phyloP scores from a whole-genome alignment of 2,888 invertebrate species.

The Perizoma affinitatum region DNA sequence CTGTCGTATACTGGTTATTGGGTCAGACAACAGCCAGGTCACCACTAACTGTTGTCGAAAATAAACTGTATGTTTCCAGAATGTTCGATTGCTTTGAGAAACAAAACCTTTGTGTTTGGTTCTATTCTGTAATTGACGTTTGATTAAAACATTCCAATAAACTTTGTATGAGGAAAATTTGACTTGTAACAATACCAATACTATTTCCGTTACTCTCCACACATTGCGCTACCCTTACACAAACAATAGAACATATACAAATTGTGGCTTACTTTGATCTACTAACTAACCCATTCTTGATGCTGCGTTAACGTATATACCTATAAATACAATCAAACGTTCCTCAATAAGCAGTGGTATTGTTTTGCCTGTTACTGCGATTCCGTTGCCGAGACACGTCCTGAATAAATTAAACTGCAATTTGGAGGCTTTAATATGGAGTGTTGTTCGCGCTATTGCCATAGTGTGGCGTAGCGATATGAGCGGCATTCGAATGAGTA shows the following conservation, averaged over 20 bases:
- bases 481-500: constrained; percentile 78
- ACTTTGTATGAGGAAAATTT: background rate
- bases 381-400: constrained; percentile 81
- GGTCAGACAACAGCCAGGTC: constrained; percentile 21
- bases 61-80: constrained; percentile 16
- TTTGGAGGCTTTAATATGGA: constrained; percentile 82
- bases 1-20: constrained; percentile 20
- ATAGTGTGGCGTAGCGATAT: constrained; percentile 71
- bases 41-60: constrained; percentile 18
- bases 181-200: background rate
- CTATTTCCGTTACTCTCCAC: background rate
- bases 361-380: constrained; percentile 81
- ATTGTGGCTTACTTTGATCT: constrained; percentile 11
- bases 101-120: constrained; percentile 4
- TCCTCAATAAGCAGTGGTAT: constrained; percentile 71
- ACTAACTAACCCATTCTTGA: constrained; percentile 11
- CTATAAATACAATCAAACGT: constrained; percentile 66
- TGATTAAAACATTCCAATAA: background rate
- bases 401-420: constrained; percentile 83
- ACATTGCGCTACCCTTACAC: constrained; percentile 8
- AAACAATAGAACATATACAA: constrained; percentile 4
- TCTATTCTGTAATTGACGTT: background rate
- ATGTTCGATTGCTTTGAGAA: constrained; percentile 15
- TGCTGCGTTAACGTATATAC: constrained; percentile 31
- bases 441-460: constrained; percentile 78